Evolutionary conservation across 2,113 vertebrate genomes (phyloP), one percentile per base, ranked within the genome.

Genomic region (Megalops atlanticus): DNA sequence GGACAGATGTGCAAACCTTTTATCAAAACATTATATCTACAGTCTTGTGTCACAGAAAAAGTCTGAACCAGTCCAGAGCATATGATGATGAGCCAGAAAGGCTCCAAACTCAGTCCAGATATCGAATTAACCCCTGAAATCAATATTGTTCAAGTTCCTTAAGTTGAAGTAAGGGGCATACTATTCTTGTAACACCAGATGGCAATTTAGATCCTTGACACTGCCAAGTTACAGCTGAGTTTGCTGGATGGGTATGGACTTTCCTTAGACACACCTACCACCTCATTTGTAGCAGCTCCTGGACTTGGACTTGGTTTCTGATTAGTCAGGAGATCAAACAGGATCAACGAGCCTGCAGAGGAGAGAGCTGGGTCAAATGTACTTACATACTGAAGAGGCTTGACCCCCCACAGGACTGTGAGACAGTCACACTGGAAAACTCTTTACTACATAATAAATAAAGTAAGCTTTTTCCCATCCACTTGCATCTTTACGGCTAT

Each of bases 301-400:
- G 88, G 82, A 80, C 87, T 86, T 0, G 89, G 81, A 80, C 87
- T 84, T 77, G 90, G 90, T 80, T 93, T 92, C 90, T 97, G 96
- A 92, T 96, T 96, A 0, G 95, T 96, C 88, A 97, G 93, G 78
- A 97, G 94, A 84, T 97, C 96, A 86, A 97, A 97, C 80, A 97
- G 82, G 84, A 97, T 97, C 83, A 97, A 93, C 0, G 96, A 97
- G 78, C 96, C 96, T 96, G 76, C 27, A 54, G 15, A 76, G 36
- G 35, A 41, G 47, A 73, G 49, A 21, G 31, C 58, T 21, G 31
- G 15, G 6, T 40, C 27, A 52, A 74, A 36, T 12, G 3, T 18
- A 70, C 33, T 49, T 72, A 21, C 16, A 54, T n/a, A n/a, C n/a
- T n/a, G n/a, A n/a, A n/a, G n/a, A n/a, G n/a, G n/a, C n/a, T n/a